Base-by-base conservation (phyloP, 2,888 invertebrate genomes). In the Hydrotaea diabolus region DNA sequence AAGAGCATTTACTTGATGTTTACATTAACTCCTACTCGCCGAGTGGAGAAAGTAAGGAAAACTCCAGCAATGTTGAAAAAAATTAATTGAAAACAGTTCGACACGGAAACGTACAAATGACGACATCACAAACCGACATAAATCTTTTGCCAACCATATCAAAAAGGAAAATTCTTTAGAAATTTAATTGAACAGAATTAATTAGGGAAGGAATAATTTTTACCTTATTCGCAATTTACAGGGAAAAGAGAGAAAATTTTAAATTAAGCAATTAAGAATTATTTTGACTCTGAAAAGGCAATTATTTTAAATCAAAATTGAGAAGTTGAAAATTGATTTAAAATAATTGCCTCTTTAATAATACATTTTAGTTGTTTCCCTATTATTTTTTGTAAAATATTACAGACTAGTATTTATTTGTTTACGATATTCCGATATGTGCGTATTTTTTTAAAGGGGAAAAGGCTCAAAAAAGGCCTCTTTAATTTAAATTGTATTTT, bases 41-140 rank as follows among this genome's bases (percentile, higher is more conserved):
- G 23, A 59, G 19, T 55, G 55, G 59, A 31, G 31, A 31, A 62
- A 3, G 31, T 26, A 21, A 57, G 17, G 9, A 71, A 71, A 76
- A 39, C 13, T 39, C 13, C 31, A 59, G 13, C 23, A 81, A 73
- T 77, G 66, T 77, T n/a, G n/a, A 43, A 53, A 76, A 66, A 75
- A 64, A 75, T 74, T 74, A 71, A 78, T 57, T 72, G 57, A 76
- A 83, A 79, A 77, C 59, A 83, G 43, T 69, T 77, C 31, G 21
- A 76, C 46, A 66, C 13, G n/a, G 59, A 26, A 23, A 69, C 15
- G 19, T 26, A 8, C 11, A 15, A 46, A 69, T 43, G n/a, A 46
- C 21, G 43, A 46, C 39, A 23, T 46, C 39, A 43, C 66, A 21
- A 66, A 26, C 26, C 23, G 21, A 8, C 57, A 11, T 11, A 0